These are phyloP conservation scores for Sebastes diaconus DNA, from an alignment of 2,797 vertebrate species.

Conservation along the genomic window DNA sequence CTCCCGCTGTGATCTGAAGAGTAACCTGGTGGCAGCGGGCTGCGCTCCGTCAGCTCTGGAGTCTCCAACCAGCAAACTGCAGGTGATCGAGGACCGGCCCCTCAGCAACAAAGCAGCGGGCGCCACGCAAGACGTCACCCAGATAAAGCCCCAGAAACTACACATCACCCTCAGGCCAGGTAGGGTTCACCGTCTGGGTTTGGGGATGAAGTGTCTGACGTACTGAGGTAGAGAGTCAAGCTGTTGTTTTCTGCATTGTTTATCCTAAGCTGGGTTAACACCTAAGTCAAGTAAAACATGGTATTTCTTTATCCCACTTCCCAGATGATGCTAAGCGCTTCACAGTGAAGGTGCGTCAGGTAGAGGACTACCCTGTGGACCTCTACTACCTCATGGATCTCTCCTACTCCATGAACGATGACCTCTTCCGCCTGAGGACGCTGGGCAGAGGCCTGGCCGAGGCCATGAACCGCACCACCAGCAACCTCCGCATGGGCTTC, in stretches of 20 bases:
- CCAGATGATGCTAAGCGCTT: constrained; percentile 92
- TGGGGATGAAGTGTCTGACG: background rate
- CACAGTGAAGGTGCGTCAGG: constrained; percentile 91
- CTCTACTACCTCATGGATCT: constrained; percentile 99
- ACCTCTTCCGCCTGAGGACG: constrained; percentile 87
- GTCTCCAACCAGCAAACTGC: constrained; percentile 84
- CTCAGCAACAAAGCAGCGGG: constrained; percentile 92
- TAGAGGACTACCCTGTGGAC: constrained; percentile 98
- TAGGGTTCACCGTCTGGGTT: constrained; percentile 42
- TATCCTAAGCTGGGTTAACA: no score
- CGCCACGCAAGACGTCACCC: constrained; percentile 85
- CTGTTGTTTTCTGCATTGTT: no score
- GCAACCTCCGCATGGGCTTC: constrained; percentile 95
- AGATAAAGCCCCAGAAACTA: constrained; percentile 94
- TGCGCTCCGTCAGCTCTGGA: constrained; percentile 83
- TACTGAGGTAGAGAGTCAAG: background rate
- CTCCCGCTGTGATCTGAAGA: constrained; percentile 88
- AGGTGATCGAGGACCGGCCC: constrained; percentile 81
- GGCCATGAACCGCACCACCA: constrained; percentile 93
- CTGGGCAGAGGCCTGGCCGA: constrained; percentile 90
- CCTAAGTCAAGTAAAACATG: no score
- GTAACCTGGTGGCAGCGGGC: constrained; percentile 82
- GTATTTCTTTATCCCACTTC: background rate
- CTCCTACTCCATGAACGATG: constrained; percentile 91
- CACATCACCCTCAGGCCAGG: constrained; percentile 90